Base-by-base conservation (phyloP, 2,113 vertebrate genomes). In the Dolichotis patagonum region DNA sequence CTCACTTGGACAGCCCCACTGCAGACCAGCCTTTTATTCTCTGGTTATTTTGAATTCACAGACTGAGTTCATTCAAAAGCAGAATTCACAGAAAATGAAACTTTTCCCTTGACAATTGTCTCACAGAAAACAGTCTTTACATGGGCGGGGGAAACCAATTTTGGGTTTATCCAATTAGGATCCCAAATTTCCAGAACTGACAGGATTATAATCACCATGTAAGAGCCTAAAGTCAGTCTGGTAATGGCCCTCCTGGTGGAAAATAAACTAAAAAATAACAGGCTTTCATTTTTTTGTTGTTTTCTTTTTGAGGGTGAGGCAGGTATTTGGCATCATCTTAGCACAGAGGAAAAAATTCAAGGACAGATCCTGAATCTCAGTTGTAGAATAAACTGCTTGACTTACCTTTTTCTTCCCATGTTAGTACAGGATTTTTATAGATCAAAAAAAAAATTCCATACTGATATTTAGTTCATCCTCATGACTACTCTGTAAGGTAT, bases 41-140 rank as follows among this genome's bases (percentile, higher is more conserved):
- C 28, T 52, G 30, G 77, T 7, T 14, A 10, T 52, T 56, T 82
- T 60, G 2, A 12, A 86, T 22, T 69, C 9, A 75, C 43, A 56
- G 12, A 9, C 8, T 35, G 46, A 63, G 11, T 41, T 69, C 90
- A 83, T 83, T 90, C 46, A 89, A 62, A 43, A 78, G 85, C 2
- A 85, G 90, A 95, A 82, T 85, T 73, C 17, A 85, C 20, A 46
- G 7, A 49, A 60, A 69, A 71, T 46, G 12, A 81, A 95, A 95
- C 13, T 46, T 90, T 88, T 32, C 52, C 38, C 38, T 73, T 73
- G 20, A 56, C 7, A 32, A 3, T 69, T 88, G 38, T 49, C 46
- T 78, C 20, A 52, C 0, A 78, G 71, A 43, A 62, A 97, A 94
- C 1, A 13, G 28, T 43, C 19, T 12, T 69, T 69, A 52, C 1